Evolutionary conservation across 2,113 vertebrate species (phyloP).

Genomic region (Megaleporinus macrocephalus): DNA sequence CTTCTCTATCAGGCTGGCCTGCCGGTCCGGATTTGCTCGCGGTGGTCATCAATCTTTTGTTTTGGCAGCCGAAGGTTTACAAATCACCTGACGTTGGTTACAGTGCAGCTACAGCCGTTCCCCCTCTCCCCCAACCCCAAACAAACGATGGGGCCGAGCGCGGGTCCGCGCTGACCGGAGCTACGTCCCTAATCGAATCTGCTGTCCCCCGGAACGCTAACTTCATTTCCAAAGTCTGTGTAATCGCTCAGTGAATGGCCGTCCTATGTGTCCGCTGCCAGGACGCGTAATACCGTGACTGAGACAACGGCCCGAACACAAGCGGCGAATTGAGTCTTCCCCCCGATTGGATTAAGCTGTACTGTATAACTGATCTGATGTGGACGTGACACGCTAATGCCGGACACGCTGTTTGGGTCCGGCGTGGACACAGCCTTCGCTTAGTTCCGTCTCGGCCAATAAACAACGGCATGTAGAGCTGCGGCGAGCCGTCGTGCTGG

Average conservation of each 20-base stretch:
- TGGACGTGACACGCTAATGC: constrained; percentile 42
- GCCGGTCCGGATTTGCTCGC: background rate
- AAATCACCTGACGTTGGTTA: constrained; percentile 48
- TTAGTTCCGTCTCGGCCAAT: background rate
- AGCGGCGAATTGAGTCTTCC: constrained; percentile 46
- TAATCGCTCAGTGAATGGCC: constrained; percentile 55
- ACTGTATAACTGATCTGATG: constrained; percentile 49
- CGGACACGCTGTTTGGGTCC: constrained; percentile 49
- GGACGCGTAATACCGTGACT: constrained; percentile 54
- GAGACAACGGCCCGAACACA: constrained; percentile 51
- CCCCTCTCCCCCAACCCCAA: constrained; percentile 32
- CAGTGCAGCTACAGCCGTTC: constrained; percentile 42
- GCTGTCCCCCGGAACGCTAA: constrained; percentile 61
- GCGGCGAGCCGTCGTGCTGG: background rate
- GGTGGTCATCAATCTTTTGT: constrained; percentile 1
- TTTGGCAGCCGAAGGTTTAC: constrained; percentile 7
- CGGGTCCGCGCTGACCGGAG: constrained; percentile 59
- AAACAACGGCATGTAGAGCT: background rate
- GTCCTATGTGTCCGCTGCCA: constrained; percentile 20
- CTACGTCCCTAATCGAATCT: constrained; percentile 72
- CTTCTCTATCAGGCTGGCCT: background rate
- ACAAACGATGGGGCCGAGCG: constrained; percentile 51
- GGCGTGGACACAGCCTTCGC: background rate
- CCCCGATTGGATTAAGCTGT: constrained; percentile 60
- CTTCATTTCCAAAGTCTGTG: constrained; percentile 69